Evolutionary conservation across 2,888 invertebrate genomes (phyloP), one percentile per base, ranked within the genome.

Genomic region (Xiphydria camelus): DNA sequence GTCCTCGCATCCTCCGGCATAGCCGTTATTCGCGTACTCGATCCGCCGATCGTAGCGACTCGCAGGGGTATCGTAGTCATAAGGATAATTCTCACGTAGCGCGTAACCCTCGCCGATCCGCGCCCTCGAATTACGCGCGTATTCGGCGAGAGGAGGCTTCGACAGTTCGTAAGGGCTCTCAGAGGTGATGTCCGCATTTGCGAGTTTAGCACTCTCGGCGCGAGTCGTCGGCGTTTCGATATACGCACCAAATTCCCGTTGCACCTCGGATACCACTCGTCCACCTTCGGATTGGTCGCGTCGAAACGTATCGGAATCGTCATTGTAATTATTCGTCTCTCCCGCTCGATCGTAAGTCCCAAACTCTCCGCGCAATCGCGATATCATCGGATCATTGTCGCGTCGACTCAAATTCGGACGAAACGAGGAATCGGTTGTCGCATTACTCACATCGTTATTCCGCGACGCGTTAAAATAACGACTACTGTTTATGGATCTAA

Each of bases 401-500:
- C 33, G 25, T 25, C 35, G 14, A 48, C 29, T 47, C n/a, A n/a
- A n/a, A n/a, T n/a, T n/a, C 41, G 40, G 36, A 51, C 59, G 39
- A 35, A 37, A 29, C 9, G 48, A 55, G 14, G 54, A 48, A 35
- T 64, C 57, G 9, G 57, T 47, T 17, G 51, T 45, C 1, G 42
- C 23, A 41, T 53, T 54, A 12, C 55, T 55, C 41, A 25, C 50
- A 29, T 69, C 66, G 19, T 49, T 57, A 18, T 54, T 62, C 36
- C 57, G 59, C 10, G 61, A 58, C 10, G 60, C 64, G 14, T 69
- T 62, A 9, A 63, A 62, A 47, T 60, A 61, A 47, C 60, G 63
- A 54, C 68, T 73, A 60, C 81, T 79, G 65, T 83, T 79, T 32
- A 83, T 79, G 9, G 84, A 84, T 45, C 84, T 82, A 46, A 80